Conservation (phyloP, 2,113 vertebrate species). For the Protomyctophum bolini region DNA sequence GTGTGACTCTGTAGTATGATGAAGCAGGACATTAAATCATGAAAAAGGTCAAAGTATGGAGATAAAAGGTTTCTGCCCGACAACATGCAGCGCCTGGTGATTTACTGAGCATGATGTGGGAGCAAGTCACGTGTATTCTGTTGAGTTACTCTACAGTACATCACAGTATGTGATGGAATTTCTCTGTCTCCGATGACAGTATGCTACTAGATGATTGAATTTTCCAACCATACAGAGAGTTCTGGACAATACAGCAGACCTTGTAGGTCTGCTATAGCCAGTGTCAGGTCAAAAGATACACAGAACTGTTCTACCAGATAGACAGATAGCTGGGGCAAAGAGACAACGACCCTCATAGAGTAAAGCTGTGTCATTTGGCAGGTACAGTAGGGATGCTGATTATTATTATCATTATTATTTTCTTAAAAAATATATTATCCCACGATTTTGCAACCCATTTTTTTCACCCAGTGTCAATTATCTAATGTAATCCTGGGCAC, state of each 20-base stretch:
- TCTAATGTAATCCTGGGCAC: no score
- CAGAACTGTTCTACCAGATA: constrained; percentile 13
- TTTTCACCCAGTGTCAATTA: no score
- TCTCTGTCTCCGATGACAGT: neutral
- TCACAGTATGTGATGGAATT: neutral
- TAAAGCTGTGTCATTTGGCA: neutral
- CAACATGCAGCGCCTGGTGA: constrained; percentile 12
- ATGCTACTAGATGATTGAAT: neutral
- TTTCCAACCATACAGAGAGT: constrained; percentile 3
- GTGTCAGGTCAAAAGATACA: constrained; percentile 7
- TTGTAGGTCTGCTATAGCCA: neutral
- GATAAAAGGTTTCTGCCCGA: no score
- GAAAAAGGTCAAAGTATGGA: no score
- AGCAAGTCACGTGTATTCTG: constrained; percentile 4
- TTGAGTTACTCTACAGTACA: neutral
- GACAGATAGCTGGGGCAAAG: neutral
- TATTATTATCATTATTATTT: no score
- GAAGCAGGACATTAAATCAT: no score
- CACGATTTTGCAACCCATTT: no score
- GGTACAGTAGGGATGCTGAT: no score
- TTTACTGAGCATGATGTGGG: neutral
- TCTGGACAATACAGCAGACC: constrained; percentile 1
- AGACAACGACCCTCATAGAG: constrained; percentile 5
- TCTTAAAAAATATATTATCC: no score
- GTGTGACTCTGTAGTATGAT: no score